These are phyloP conservation scores for Trichonephila clavata DNA, from an alignment of 1,140 invertebrate species.

Conservation along the genomic window DNA sequence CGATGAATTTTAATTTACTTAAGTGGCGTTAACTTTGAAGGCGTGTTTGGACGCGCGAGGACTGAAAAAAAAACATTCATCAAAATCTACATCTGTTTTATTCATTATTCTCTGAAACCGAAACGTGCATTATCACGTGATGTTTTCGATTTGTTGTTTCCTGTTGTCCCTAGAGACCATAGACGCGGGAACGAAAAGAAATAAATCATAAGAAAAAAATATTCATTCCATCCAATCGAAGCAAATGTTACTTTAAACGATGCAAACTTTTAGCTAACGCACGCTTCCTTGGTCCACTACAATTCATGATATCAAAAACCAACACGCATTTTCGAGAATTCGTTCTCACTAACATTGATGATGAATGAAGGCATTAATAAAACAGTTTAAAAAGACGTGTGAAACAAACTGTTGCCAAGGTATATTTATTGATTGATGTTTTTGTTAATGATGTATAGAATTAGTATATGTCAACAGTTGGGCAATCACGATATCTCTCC, in stretches of 20 bases:
- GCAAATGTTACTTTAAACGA: slow-evolving; percentile 15
- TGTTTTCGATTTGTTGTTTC: slow-evolving; percentile 71
- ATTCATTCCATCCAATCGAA: slow-evolving; percentile 54
- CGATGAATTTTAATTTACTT: slow-evolving; percentile 13
- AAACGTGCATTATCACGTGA: slow-evolving; percentile 65
- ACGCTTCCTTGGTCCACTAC: not conserved
- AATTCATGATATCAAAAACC: not conserved
- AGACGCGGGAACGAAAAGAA: not conserved
- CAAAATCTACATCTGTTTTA: slow-evolving; percentile 19
- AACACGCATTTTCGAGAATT: not conserved
- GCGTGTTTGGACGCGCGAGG: not conserved
- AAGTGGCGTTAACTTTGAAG: not conserved
- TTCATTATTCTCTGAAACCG: slow-evolving; percentile 43
- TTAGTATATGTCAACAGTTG: slow-evolving; percentile 55
- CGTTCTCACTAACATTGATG: not conserved
- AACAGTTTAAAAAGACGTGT: slow-evolving; percentile 7
- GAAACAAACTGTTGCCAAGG: slow-evolving; percentile 73
- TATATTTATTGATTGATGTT: slow-evolving; percentile 52
- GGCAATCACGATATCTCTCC: not conserved
- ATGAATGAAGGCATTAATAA: slow-evolving; percentile 10
- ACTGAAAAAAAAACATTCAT: not conserved
- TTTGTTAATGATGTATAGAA: not conserved
- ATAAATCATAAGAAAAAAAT: slow-evolving; percentile 41
- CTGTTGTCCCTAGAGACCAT: slow-evolving; percentile 73
- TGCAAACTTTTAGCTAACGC: slow-evolving; percentile 6